Conservation (phyloP, 2,888 invertebrate species). For the Acheta domesticus region DNA sequence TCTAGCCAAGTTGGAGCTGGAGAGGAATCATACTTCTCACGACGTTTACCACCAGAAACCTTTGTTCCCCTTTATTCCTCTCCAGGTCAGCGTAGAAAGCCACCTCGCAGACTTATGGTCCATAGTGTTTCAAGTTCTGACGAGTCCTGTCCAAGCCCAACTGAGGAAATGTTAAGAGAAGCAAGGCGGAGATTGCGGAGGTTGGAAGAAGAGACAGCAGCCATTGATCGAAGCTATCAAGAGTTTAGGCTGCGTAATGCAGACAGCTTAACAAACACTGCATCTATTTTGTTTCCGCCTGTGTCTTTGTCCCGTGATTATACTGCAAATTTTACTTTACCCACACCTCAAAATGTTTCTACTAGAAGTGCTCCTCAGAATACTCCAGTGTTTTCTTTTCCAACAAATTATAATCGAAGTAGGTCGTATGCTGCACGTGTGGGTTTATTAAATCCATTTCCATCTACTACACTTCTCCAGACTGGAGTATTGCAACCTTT, state of each 20-base stretch:
- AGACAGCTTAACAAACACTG: neutral
- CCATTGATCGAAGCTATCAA: conserved; percentile 55
- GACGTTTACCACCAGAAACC: neutral
- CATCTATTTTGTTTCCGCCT: neutral
- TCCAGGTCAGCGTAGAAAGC: conserved; percentile 28
- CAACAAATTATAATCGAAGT: neutral
- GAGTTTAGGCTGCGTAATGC: conserved; percentile 43
- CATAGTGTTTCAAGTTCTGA: conserved; percentile 29
- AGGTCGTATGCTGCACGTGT: neutral
- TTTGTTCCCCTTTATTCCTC: neutral
- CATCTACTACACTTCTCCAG: neutral
- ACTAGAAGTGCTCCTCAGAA: neutral
- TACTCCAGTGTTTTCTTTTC: neutral
- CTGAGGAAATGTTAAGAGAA: conserved; percentile 52
- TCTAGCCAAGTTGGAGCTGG: conserved; percentile 27
- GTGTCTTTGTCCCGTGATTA: neutral
- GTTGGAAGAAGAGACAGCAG: conserved; percentile 59
- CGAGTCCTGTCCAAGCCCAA: conserved; percentile 43
- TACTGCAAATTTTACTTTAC: neutral
- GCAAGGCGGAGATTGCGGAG: conserved; percentile 53
- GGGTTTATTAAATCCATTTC: neutral
- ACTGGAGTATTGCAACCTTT: neutral
- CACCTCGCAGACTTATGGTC: conserved; percentile 27
- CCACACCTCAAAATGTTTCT: neutral
- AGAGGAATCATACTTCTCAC: conserved; percentile 21